These are phyloP conservation scores for Coccyzus lansbergi DNA, from an alignment of 2,797 vertebrate genomes.

Conservation along the genomic window DNA sequence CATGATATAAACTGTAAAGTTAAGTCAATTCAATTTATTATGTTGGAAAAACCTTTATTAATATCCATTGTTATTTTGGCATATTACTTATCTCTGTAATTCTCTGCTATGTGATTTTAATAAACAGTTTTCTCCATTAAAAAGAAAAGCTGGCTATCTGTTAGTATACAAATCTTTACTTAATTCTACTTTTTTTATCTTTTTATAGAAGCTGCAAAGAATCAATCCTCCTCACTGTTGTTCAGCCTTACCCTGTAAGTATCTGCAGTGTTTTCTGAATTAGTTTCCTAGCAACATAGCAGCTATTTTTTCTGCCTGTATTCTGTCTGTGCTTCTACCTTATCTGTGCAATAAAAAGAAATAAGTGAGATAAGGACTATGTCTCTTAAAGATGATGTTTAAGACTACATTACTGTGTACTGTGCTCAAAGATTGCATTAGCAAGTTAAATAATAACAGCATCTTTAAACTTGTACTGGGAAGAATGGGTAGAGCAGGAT, in stretches of 20 bases:
- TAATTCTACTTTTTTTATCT: constrained; percentile 57
- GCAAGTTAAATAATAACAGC: background rate
- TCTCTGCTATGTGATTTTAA: constrained; percentile 13
- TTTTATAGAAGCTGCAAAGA: constrained; percentile 95
- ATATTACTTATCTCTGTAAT: constrained; percentile 6
- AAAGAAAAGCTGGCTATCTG: constrained; percentile 22
- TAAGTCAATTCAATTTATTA: background rate
- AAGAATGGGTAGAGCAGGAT: background rate
- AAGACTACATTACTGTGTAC: background rate
- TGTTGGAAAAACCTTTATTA: background rate
- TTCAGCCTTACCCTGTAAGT: constrained; percentile 97
- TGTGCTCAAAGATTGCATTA: background rate
- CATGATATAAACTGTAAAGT: background rate
- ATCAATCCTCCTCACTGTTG: constrained; percentile 94
- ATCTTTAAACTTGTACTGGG: background rate
- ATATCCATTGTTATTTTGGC: background rate
- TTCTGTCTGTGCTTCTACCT: background rate
- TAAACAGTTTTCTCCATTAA: constrained; percentile 15
- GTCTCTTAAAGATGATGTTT: background rate
- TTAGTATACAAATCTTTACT: constrained; percentile 21
- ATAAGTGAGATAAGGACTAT: background rate
- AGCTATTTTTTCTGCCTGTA: constrained; percentile 1
- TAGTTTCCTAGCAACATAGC: constrained; percentile 61
- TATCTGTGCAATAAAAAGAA: constrained; percentile 32
- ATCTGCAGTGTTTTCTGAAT: constrained; percentile 37